Base-by-base conservation (phyloP, 2,888 invertebrate genomes). In the Seira ritae region DNA sequence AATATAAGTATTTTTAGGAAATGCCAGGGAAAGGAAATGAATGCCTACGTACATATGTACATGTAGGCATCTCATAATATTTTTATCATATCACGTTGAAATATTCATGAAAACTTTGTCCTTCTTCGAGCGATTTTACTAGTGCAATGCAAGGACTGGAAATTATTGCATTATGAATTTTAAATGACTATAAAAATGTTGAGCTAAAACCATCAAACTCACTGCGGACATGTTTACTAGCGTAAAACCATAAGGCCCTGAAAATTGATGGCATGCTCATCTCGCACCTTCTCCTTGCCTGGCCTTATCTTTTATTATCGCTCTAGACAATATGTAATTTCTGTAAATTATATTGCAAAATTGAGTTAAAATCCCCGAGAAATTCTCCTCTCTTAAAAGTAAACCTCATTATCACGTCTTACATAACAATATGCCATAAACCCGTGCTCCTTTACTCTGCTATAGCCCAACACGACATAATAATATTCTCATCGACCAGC, bases 181-280 rank as follows among this genome's bases (percentile, higher is more conserved):
- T 62, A 62, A 62, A 62, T 62, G 62, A 62, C 62, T 15, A 62
- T 62, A 62, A 62, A 62, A 62, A 62, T 50, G 50, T 50, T 8
- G 17, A n/a, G 50, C 50, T 50, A 50, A 50, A 50, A 15, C 50
- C 15, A 50, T 3, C 2, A n/a, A 50, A 31, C 31, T 8, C 55
- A 8, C 3, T 31, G 31, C 31, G 31, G 31, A 31, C 31, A 62
- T 62, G 62, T 22, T 62, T 20, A 62, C 31, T 31, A 31, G 55
- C 55, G 12, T 55, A 55, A 17, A 12, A 31, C 31, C 55, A 55
- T 55, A 15, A 42, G 42, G 4, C 42, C 15, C 17, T n/a, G 15
- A n/a, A 62, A 62, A 62, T 62, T 62, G 62, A 62, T 62, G 62
- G 20, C 62, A 62, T 62, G 62, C 20, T 62, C n/a, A 62, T 62